Conservation (phyloP, 2,888 invertebrate genomes). For the Temnothorax ravouxi region DNA sequence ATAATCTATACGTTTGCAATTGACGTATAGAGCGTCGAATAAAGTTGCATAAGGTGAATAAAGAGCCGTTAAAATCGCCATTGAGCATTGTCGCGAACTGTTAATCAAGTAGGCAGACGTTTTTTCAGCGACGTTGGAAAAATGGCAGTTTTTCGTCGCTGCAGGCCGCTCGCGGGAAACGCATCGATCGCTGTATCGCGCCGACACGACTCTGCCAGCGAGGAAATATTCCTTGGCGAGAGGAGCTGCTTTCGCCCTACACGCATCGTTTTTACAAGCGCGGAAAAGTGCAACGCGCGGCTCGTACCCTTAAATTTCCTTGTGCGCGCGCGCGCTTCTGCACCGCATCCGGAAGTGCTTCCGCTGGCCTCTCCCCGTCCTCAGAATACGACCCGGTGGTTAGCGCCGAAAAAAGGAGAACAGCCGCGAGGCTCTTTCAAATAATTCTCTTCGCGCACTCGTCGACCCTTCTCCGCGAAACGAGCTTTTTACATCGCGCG, state of each 20-base stretch:
- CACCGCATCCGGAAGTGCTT: conserved; percentile 55
- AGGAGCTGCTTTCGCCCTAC: conserved; percentile 33
- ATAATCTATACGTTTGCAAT: conserved; percentile 4
- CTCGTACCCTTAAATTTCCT: conserved; percentile 45
- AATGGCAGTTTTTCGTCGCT: conserved; percentile 30
- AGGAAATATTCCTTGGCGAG: conserved; percentile 54
- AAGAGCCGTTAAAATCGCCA: conserved; percentile 17
- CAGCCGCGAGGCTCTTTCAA: conserved; percentile 62
- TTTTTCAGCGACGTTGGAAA: conserved; percentile 5
- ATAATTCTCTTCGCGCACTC: conserved; percentile 63
- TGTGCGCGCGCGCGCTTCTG: conserved; percentile 30
- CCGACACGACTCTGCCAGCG: conserved; percentile 54
- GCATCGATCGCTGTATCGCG: conserved; percentile 44
- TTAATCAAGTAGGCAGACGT: neutral
- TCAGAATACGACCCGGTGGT: conserved; percentile 61
- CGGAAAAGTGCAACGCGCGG: conserved; percentile 39
- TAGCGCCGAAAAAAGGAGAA: conserved; percentile 65
- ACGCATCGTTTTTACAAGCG: conserved; percentile 39
- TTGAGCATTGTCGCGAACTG: conserved; percentile 23
- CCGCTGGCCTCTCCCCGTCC: conserved; percentile 53
- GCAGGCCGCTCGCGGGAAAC: conserved; percentile 1
- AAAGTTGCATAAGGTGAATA: neutral
- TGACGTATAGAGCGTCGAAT: conserved; percentile 3
- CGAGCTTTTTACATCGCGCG: conserved; percentile 55
- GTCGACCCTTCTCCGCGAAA: conserved; percentile 52